A percentile compares a stretch with the other conserved stretches of the same genome.
These are phyloP conservation scores for Leptinotarsa undecemlineata DNA, from an alignment of 1,140 invertebrate genomes.

Conservation along the genomic window DNA sequence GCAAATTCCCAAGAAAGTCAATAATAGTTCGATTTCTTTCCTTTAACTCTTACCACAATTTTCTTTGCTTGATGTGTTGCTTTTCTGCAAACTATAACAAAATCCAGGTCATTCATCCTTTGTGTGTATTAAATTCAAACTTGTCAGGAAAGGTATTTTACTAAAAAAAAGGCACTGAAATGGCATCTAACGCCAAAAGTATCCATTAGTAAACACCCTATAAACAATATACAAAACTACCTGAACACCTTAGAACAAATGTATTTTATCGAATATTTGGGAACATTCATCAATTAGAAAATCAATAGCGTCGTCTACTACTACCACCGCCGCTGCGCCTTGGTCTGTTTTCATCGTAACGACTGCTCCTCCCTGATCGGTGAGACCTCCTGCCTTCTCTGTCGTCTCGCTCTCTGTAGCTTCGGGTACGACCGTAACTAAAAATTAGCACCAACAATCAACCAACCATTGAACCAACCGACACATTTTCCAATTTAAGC, in stretches of 20 bases:
- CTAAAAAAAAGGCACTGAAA: too few species aligned
- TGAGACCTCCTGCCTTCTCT: slow-evolving; percentile 38
- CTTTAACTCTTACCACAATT: too few species aligned
- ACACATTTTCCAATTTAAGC: slow-evolving; percentile 23
- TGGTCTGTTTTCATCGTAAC: slow-evolving; percentile 47
- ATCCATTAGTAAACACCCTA: slow-evolving; percentile 4
- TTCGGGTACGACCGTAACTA: slow-evolving; percentile 53
- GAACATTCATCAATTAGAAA: background rate
- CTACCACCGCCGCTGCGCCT: slow-evolving; percentile 44
- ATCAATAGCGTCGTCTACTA: slow-evolving; percentile 49
- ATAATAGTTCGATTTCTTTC: too few species aligned
- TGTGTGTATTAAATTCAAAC: too few species aligned
- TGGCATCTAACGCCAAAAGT: background rate
- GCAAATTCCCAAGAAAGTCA: too few species aligned
- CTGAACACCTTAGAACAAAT: slow-evolving; percentile 3
- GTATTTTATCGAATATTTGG: background rate
- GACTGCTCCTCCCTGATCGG: slow-evolving; percentile 46
- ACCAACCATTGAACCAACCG: slow-evolving; percentile 31
- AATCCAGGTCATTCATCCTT: too few species aligned
- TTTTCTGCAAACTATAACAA: too few species aligned
- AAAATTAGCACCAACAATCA: slow-evolving; percentile 49
- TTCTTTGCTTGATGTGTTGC: too few species aligned
- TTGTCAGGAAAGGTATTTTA: too few species aligned
- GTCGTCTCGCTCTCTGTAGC: slow-evolving; percentile 49
- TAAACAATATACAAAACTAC: slow-evolving; percentile 15